A percentile compares a stretch with the other conserved stretches of the same genome.
phyloP scores from a whole-genome alignment of 2,113 vertebrate species.

The Stegostoma tigrinum region DNA sequence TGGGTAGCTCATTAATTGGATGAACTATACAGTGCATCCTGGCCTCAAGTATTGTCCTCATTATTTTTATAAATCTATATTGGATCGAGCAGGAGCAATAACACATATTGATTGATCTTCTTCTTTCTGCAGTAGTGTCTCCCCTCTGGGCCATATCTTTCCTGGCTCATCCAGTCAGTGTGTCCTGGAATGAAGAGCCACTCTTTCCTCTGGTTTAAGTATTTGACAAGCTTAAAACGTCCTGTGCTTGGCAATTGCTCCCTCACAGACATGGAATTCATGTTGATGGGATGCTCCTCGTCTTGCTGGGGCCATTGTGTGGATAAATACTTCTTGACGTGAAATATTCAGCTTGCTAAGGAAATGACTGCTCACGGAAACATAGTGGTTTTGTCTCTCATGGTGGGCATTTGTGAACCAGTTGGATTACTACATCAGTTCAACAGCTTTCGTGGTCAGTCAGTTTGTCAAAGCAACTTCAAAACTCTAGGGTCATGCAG shows the following conservation, averaged over 20 bases:
- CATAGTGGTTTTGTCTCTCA: background rate
- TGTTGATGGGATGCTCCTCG: no score
- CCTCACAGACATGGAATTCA: background rate
- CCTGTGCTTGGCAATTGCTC: background rate
- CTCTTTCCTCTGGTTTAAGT: background rate
- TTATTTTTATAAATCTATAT: slow-evolving; percentile 61
- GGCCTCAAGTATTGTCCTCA: slow-evolving; percentile 48
- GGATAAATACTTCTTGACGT: background rate
- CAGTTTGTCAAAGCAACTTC: background rate
- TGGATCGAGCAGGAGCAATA: slow-evolving; percentile 53
- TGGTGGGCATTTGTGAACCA: background rate
- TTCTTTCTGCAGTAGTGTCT: slow-evolving; percentile 46
- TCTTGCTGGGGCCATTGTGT: background rate
- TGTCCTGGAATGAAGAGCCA: background rate
- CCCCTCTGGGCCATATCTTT: slow-evolving; percentile 12
- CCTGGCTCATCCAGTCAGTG: background rate
- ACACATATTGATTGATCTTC: slow-evolving; percentile 56
- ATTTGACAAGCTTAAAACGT: background rate
- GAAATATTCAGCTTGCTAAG: background rate
- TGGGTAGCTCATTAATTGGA: slow-evolving; percentile 57
- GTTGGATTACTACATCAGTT: background rate
- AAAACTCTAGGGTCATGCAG: background rate
- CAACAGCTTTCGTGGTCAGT: background rate
- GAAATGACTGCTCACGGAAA: background rate
- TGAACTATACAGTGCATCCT: slow-evolving; percentile 48